Conservation (phyloP, 2,797 vertebrate genomes). For the Danio kyathit region DNA sequence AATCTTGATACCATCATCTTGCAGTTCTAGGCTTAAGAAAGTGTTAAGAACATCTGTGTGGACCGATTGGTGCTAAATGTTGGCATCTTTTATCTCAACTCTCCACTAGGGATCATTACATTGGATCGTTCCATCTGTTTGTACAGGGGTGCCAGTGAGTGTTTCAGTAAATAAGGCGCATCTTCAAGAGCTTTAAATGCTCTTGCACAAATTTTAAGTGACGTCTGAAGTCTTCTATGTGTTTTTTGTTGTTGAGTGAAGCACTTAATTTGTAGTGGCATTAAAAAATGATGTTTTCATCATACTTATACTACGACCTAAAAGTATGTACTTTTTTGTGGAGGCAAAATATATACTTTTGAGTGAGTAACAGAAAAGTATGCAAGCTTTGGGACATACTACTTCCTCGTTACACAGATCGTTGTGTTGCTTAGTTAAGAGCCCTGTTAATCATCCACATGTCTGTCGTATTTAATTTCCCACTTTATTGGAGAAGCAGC, state of each 20-base stretch:
- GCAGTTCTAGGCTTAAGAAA: background rate
- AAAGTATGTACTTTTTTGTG: too few species aligned
- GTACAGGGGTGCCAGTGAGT: background rate
- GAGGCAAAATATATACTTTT: too few species aligned
- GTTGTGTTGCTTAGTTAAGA: too few species aligned
- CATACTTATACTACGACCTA: too few species aligned
- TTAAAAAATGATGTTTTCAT: too few species aligned
- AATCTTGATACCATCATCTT: conserved; percentile 8
- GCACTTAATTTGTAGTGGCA: background rate
- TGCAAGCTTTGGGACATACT: too few species aligned
- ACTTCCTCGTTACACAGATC: too few species aligned
- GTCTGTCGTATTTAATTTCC: too few species aligned
- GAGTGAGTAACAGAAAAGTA: too few species aligned
- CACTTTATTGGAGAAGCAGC: too few species aligned
- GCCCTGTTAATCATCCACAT: too few species aligned
- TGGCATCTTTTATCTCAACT: background rate
- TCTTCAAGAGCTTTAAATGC: background rate
- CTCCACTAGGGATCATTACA: background rate
- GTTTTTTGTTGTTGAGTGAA: background rate
- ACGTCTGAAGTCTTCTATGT: background rate
- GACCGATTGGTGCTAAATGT: background rate
- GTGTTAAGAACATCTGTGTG: conserved; percentile 1
- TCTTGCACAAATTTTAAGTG: background rate
- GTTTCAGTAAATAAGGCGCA: background rate
- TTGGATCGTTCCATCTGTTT: background rate